Percentiles rank a stretch among this genome's conserved stretches.
phyloP scores from a whole-genome alignment of 1,140 invertebrate genomes.

The Ceratosolen solmsi region DNA sequence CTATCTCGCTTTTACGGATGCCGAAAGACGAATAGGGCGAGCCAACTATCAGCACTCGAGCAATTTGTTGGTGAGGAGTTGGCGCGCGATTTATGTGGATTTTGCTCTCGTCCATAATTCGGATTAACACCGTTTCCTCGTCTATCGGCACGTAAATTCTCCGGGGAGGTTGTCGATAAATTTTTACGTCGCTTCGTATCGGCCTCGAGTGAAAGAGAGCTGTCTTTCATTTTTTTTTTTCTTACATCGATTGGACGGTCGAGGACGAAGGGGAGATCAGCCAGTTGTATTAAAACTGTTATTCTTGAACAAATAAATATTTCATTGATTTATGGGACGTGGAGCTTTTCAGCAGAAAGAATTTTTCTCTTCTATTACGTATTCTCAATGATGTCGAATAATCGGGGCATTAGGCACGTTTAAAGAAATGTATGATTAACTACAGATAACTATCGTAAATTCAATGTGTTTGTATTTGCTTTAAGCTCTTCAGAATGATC shows the following conservation, averaged over 20 bases:
- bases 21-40: slow-evolving; percentile 43
- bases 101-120: slow-evolving; percentile 53
- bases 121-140: slow-evolving; percentile 54
- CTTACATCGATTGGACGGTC: neutral
- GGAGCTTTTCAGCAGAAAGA: neutral
- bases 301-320: slow-evolving; percentile 41
- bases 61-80: slow-evolving; percentile 48
- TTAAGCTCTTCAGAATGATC: neutral
- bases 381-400: slow-evolving; percentile 13
- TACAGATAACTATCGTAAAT: too few relatives aligned
- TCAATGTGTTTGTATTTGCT: neutral
- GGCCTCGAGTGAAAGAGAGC: slow-evolving; percentile 22
- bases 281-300: slow-evolving; percentile 44
- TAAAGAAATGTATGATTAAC: neutral
- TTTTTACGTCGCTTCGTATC: slow-evolving; percentile 50
- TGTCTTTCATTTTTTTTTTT: neutral
- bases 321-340: slow-evolving; percentile 25
- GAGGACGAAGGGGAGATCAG: neutral
- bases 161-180: slow-evolving; percentile 44
- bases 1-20: neutral
- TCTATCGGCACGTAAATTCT: slow-evolving; percentile 54
- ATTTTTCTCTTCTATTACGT: slow-evolving; percentile 2
- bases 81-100: slow-evolving; percentile 47
- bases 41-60: slow-evolving; percentile 42
- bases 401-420: neutral